phyloP scores from a whole-genome alignment of 35 echinoderm and acorn worm species.

The Apostichopus parvimensis region DNA sequence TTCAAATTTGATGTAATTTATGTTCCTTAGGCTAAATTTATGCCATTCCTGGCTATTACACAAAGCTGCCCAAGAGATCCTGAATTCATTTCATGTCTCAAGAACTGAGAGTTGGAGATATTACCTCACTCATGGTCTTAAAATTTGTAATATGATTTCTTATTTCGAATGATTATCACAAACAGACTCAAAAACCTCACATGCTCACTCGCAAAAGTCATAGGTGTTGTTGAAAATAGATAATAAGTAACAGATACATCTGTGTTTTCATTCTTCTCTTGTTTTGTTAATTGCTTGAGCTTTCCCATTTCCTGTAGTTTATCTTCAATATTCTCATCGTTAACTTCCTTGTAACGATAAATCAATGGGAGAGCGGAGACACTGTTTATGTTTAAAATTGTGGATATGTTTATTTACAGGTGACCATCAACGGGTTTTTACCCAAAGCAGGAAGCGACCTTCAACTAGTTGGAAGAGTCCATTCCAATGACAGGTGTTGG shows the following conservation, averaged over 20 bases:
- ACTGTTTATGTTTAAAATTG: neutral
- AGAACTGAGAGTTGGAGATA: too few relatives aligned
- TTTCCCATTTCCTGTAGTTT: neutral
- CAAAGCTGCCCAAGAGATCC: too few relatives aligned
- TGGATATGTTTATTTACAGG: constrained; percentile 51
- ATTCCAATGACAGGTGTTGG: constrained; percentile 79
- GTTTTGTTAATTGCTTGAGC: neutral
- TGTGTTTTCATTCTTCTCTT: neutral
- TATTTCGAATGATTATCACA: too few relatives aligned
- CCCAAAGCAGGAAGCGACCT: constrained; percentile 67
- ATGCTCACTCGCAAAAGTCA: too few relatives aligned
- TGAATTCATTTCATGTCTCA: too few relatives aligned
- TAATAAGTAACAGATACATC: neutral
- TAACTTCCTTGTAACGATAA: neutral
- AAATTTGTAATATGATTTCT: too few relatives aligned
- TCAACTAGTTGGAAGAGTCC: constrained; percentile 61
- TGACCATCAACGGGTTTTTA: constrained; percentile 65
- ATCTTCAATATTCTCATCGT: neutral
- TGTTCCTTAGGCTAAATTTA: too few relatives aligned
- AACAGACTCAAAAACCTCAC: too few relatives aligned
- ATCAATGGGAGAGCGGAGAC: neutral
- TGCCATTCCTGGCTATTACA: too few relatives aligned
- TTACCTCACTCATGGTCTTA: too few relatives aligned
- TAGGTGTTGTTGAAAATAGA: too few relatives aligned
- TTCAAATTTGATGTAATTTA: too few relatives aligned